Base-by-base conservation (phyloP, 2,797 vertebrate species). In the Apogon hyalosoma region DNA sequence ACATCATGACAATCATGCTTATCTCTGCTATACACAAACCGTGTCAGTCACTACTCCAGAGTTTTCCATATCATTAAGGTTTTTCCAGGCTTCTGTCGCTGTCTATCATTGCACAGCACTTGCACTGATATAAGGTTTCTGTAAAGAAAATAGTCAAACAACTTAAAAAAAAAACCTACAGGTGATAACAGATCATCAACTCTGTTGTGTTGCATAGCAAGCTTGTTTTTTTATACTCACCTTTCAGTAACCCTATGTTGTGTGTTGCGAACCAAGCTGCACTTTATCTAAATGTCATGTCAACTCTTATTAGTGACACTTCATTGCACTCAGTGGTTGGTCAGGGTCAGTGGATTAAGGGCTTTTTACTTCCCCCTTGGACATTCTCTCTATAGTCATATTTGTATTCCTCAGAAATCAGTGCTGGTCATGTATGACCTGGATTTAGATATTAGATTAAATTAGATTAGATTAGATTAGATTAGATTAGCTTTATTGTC, bases 241-340 rank as follows among this genome's bases (percentile, higher is more conserved):
- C 55, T 73, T 28, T 62, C 33, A 42, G 45, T 52, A 75, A 77
- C 69, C 42, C 15, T 54, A 65, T 64, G 50, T 31, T 52, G 16
- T 57, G 21, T 49, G 36, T 6, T 74, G 40, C 49, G 39, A 71
- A 49, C 54, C 28, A 11, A 45, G 58, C 50, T 56, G 62, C 56
- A 21, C 52, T 66, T 70, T 50, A 60, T 66, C 64, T 73, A 60
- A 83, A 79, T 84, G 75, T 31, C 70, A 63, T 21, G 77, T 86
- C 79, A 63, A 9, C 64, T 78, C 51, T 41, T 1, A 69, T 86
- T 73, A 83, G 70, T 79, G 45, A 64, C 64, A 6, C 54, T 63
- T 15, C 4, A 8, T 14, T 54, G 66, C 63, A 69, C 75, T 51
- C 77, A 47, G 71, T 18, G 67, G 74, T 60, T 13, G 50, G 52